Evolutionary conservation across 2,888 invertebrate genomes (phyloP), one percentile per base, ranked within the genome.

Genomic region (Drosophila longiperda): DNA sequence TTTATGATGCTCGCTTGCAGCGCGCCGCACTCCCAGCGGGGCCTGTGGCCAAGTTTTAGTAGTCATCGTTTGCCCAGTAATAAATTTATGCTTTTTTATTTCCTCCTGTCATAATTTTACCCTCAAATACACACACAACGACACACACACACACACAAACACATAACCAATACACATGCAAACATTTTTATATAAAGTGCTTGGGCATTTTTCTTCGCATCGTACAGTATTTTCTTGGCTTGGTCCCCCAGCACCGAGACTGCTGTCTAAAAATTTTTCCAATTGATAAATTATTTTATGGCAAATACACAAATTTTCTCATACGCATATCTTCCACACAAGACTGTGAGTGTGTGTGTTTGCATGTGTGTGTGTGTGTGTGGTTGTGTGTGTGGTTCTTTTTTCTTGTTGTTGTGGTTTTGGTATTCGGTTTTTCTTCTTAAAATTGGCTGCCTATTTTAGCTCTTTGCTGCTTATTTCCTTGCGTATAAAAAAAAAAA

Each of bases 261-360:
- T 36, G 20, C 73, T 85, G 89, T 78, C 83, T 75, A 80, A 75
- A 84, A 87, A 81, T 88, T 78, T 76, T 87, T 81, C 79, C 82
- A 90, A 89, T 90, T 91, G 87, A 89, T 90, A 91, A 90, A 90
- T 90, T 90, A 84, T 90, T 90, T 84, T 78, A 87, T 88, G 80
- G 83, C 75, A 85, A 88, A 90, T 87, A 82, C 87, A 85, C 88
- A 89, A 89, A 88, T 90, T 90, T 89, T 79, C 83, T 59, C 77
- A 76, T 82, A 80, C 85, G 86, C 86, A 83, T 78, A 60, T 52
- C 60, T 55, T 49, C 40, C 53, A 40, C n/a, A 26, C 26, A 20
- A 33, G 34, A 17, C 17, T 57, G 55, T 67, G 38, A 42, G 20
- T 38, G 52, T 49, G 57, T 45, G 48, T 72, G 58, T 55, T 63